A percentile compares a stretch with the other conserved stretches of the same genome.
Conservation (phyloP, 2,113 vertebrate species). For the Lepus americanus region DNA sequence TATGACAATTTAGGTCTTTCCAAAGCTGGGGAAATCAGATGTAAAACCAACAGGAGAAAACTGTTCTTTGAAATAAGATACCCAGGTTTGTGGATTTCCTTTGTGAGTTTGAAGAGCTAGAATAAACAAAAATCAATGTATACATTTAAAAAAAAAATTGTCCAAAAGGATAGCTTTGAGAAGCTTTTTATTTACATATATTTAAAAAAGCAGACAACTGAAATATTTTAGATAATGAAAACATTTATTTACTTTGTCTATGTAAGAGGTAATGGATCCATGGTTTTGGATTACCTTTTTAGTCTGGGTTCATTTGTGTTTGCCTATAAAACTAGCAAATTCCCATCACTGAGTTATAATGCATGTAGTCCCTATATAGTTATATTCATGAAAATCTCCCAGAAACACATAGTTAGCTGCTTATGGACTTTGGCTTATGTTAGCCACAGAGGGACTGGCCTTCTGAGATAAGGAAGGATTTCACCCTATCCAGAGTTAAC, state of each 20-base stretch:
- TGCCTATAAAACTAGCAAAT: background rate
- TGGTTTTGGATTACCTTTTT: conserved; percentile 18
- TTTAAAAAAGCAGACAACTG: background rate
- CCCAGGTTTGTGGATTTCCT: background rate
- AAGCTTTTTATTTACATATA: background rate
- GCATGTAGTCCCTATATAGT: background rate
- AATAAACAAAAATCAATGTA: conserved; percentile 21
- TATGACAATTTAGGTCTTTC: background rate
- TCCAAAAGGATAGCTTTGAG: background rate
- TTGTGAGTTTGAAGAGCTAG: background rate
- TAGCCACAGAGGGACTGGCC: background rate
- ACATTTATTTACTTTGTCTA: conserved; percentile 17
- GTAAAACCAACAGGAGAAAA: conserved; percentile 12
- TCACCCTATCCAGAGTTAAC: background rate
- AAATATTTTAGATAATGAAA: background rate
- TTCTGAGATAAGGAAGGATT: background rate
- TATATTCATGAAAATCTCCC: background rate
- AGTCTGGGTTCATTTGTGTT: background rate
- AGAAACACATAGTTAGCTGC: background rate
- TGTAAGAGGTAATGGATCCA: background rate
- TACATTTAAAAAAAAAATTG: background rate
- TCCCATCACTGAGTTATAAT: background rate
- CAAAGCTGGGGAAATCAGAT: background rate
- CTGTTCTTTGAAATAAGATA: background rate
- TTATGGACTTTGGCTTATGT: background rate